Evolutionary conservation across 2,113 vertebrate genomes (phyloP).

Genomic region (Rattus norvegicus): DNA sequence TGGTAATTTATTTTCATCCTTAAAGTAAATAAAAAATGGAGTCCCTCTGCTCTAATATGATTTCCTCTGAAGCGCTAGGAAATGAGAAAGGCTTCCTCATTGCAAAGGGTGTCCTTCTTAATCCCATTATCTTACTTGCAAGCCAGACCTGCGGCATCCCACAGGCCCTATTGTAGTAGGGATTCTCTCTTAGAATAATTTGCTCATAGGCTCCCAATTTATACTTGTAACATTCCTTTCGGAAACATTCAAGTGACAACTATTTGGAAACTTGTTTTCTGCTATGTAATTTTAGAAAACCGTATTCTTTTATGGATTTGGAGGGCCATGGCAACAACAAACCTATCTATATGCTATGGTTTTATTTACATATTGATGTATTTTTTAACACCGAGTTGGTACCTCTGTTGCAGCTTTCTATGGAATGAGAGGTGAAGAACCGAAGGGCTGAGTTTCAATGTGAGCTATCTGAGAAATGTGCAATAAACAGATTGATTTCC

Average conservation of each 20-base stretch:
- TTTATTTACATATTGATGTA: constrained; percentile 76
- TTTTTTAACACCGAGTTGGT: constrained; percentile 66
- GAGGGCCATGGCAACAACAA: constrained; percentile 38
- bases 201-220: constrained; percentile 17
- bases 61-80: constrained; percentile 30
- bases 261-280: constrained; percentile 60
- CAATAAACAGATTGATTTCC: constrained; percentile 78
- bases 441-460: constrained; percentile 74
- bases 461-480: constrained; percentile 69
- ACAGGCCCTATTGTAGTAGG: background rate
- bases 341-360: constrained; percentile 27
- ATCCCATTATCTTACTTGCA: constrained; percentile 1
- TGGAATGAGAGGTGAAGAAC: constrained; percentile 62
- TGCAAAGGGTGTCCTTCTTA: background rate
- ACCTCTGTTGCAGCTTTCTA: constrained; percentile 55
- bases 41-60: background rate
- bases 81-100: constrained; percentile 8
- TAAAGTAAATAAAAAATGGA: constrained; percentile 54
- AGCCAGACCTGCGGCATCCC: background rate
- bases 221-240: constrained; percentile 20
- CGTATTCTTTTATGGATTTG: constrained; percentile 42
- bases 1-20: constrained; percentile 47
- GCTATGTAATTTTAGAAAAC: constrained; percentile 53
- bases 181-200: constrained; percentile 34
- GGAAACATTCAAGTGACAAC: constrained; percentile 38